Conservation (phyloP, 2,797 vertebrate species). For the Epinephelus awoara region DNA sequence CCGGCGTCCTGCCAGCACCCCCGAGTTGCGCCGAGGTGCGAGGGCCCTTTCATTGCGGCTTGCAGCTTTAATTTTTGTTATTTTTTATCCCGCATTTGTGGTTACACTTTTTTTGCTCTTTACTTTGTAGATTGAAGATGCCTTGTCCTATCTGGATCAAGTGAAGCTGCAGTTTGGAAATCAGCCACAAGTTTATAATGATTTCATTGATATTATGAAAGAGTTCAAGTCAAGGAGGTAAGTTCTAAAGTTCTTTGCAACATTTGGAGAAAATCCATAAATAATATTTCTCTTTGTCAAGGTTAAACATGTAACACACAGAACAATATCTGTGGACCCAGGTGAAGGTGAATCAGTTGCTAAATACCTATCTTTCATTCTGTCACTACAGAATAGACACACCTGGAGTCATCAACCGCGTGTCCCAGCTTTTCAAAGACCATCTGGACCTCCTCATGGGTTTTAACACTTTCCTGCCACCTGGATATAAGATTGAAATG, state of each 20-base stretch:
- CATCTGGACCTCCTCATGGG: slow-evolving; percentile 99
- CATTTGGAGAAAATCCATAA: not conserved
- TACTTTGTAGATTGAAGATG: slow-evolving; percentile 93
- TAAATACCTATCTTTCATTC: slow-evolving; percentile 9
- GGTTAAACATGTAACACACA: not conserved
- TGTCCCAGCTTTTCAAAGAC: slow-evolving; percentile 99
- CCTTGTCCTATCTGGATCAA: slow-evolving; percentile 98
- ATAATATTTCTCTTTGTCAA: too few relatives aligned
- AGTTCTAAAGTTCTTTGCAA: slow-evolving; percentile 33
- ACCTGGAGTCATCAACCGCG: slow-evolving; percentile 98
- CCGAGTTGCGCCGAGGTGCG: too few relatives aligned
- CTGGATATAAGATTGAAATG: slow-evolving; percentile 96
- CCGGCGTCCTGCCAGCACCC: too few relatives aligned
- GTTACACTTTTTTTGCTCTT: not conserved
- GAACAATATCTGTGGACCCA: not conserved
- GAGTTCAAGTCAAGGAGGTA: slow-evolving; percentile 99
- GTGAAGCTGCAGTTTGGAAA: slow-evolving; percentile 99
- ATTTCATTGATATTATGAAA: slow-evolving; percentile 99
- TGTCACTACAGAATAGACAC: slow-evolving; percentile 93
- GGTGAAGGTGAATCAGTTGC: not conserved
- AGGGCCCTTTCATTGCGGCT: too few relatives aligned
- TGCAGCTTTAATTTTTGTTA: too few relatives aligned
- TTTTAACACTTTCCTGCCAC: slow-evolving; percentile 98
- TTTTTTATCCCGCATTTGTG: too few relatives aligned
- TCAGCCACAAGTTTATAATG: slow-evolving; percentile 99